Base-by-base conservation (phyloP, 2,888 invertebrate species). In the Drosophila anceps region DNA sequence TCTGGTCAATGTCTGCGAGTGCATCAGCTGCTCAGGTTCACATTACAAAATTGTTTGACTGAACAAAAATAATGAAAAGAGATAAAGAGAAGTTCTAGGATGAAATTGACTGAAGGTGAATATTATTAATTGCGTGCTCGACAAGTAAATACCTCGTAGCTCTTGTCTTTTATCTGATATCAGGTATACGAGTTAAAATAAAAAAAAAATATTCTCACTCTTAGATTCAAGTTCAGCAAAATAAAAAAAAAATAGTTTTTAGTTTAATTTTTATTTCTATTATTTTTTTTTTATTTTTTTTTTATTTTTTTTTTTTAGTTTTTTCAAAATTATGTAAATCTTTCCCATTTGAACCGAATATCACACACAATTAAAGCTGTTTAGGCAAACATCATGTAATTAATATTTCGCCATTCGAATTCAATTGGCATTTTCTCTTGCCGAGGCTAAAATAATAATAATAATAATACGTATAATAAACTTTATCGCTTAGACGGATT, bases 311-410 rank as follows among this genome's bases (percentile, higher is more conserved):
- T n/a, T n/a, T n/a, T n/a, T n/a, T n/a, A n/a, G n/a, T n/a, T n/a
- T n/a, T n/a, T n/a, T n/a, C n/a, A n/a, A n/a, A n/a, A n/a, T n/a
- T n/a, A n/a, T n/a, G n/a, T n/a, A n/a, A n/a, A n/a, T n/a, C n/a
- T n/a, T n/a, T n/a, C n/a, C 41, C 20, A 13, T 2, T 3, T 13
- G 4, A 27, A 0, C 27, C n/a, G 4, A 9, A 8, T 15, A 29
- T 18, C 12, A 12, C 20, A 9, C 0, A 18, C 1, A 18, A 13
- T 9, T 2, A n/a, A 20, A 15, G 29, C 54, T 18, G 69, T 67
- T 79, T 69, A 66, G 76, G 50, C 76, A 76, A 76, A 72, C 76
- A 73, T 59, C 76, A 6, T 59, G 81, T 82, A 82, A 82, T 82
- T 82, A 84, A 82, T 82, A 82, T 82, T 85, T 64, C 67, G 69